phyloP scores from a whole-genome alignment of 1,140 invertebrate species.

The Riptortus pedestris region DNA sequence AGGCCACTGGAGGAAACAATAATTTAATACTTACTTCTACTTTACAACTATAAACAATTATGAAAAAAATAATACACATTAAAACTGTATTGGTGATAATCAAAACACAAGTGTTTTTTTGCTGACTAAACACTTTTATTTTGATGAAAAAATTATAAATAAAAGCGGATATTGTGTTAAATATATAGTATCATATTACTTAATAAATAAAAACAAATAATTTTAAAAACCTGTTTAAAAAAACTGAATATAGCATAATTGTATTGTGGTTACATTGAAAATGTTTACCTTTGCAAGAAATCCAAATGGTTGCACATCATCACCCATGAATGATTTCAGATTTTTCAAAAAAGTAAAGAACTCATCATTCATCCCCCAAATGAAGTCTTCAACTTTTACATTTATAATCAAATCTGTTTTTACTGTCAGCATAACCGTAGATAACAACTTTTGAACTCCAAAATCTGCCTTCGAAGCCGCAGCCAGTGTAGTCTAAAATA shows the following conservation, averaged over 20 bases:
- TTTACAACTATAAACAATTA: no score
- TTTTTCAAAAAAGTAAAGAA: neutral
- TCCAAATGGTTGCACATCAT: neutral
- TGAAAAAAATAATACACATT: no score
- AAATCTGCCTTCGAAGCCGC: neutral
- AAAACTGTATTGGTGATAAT: no score
- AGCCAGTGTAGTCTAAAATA: neutral
- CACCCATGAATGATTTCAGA: neutral
- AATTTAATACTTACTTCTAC: no score
- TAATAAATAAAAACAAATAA: neutral
- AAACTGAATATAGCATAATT: no score
- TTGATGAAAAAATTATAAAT: no score
- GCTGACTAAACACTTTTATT: no score
- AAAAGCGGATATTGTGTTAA: neutral
- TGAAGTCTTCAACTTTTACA: neutral
- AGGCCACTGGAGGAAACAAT: no score
- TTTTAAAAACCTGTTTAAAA: no score
- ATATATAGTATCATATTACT: neutral
- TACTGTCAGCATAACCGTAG: neutral
- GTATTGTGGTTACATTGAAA: no score
- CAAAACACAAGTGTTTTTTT: no score
- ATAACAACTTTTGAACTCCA: neutral
- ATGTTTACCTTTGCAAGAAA: neutral
- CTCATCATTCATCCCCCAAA: neutral
- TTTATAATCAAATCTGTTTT: neutral